Base-by-base conservation (phyloP, 1,140 invertebrate species). In the Anoplophora glabripennis region DNA sequence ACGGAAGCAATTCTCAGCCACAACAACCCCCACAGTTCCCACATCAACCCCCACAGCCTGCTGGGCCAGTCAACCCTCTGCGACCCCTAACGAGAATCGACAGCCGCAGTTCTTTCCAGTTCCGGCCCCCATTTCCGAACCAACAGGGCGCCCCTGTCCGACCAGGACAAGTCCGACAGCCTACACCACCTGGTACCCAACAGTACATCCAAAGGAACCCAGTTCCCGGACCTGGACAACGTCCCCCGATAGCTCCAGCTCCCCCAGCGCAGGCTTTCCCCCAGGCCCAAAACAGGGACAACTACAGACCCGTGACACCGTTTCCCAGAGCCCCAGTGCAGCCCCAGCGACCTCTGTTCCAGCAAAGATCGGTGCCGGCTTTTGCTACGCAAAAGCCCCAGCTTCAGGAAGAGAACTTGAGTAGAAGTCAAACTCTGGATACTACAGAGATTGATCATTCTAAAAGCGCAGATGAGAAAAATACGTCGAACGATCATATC, bases 361-460 rank as follows among this genome's bases (percentile, higher is more conserved):
- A 70, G 34, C 71, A 72, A 61, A 65, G 65, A 52, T 63, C 69
- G 1, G 64, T 63, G 17, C 66, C 70, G 5, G 51, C 48, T 15
- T 61, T 57, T 46, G 53, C 28, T 8, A 60, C 60, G 37, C 64
- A 53, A 21, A 62, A 49, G 44, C 61, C 61, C 11, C 51, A 48
- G 10, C 18, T 61, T 11, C 53, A 12, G 4, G 52, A 67, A 35
- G 62, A 62, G 28, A 9, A 44, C 17, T 53, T 63, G 8, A 49
- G 42, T 34, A 69, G 64, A 60, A 59, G 62, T 51, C 63, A 67
- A 70, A 69, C 66, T 53, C 68, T 72, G 69, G 70, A 70, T 67
- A 63, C 65, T 11, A 18, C 64, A 41, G 66, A 68, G 54, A 41
- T 61, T 21, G 57, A 66, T 10, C 14, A 33, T 48, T 44, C 53